A percentile compares a stretch with the other conserved stretches of the same genome.
These are phyloP conservation scores for Tenebrio molitor DNA, from an alignment of 1,140 invertebrate species.

Conservation along the genomic window DNA sequence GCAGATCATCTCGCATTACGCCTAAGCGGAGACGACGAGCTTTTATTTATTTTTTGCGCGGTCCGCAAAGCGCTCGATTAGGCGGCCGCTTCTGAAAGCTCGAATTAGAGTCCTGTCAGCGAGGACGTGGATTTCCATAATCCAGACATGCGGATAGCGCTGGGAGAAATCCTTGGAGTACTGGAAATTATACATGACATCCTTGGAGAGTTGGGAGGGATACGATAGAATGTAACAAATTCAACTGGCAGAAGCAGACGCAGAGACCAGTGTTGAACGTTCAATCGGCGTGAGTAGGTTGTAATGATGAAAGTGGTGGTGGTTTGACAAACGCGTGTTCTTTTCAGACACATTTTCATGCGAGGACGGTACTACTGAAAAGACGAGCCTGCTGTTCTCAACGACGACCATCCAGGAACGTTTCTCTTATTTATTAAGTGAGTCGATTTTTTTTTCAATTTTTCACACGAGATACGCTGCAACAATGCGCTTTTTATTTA, in stretches of 20 bases:
- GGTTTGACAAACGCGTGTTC: constrained; percentile 35
- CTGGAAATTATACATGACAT: constrained; percentile 37
- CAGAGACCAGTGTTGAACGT: constrained; percentile 44
- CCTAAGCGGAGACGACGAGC: not conserved
- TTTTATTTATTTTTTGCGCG: constrained; percentile 22
- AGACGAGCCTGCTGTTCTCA: not conserved
- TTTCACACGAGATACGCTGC: not conserved
- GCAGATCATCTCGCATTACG: not conserved
- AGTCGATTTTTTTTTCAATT: not conserved
- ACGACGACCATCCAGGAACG: not conserved
- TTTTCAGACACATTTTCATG: constrained; percentile 25
- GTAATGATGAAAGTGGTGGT: constrained; percentile 31
- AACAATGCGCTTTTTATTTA: not conserved
- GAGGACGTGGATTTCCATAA: constrained; percentile 5
- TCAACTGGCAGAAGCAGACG: constrained; percentile 40
- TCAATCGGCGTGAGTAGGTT: constrained; percentile 37
- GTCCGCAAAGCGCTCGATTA: not conserved
- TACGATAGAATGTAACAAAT: constrained; percentile 44
- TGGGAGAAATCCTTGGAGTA: constrained; percentile 37
- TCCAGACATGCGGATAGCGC: not conserved
- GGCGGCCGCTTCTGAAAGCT: constrained; percentile 12
- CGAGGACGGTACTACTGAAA: not conserved
- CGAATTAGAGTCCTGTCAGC: constrained; percentile 1
- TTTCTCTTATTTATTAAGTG: constrained; percentile 5
- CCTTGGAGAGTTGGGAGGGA: constrained; percentile 34